Percentiles rank a stretch among this genome's conserved stretches.
phyloP scores from a whole-genome alignment of 1,140 invertebrate species.

The Scaptomyza hsui region DNA sequence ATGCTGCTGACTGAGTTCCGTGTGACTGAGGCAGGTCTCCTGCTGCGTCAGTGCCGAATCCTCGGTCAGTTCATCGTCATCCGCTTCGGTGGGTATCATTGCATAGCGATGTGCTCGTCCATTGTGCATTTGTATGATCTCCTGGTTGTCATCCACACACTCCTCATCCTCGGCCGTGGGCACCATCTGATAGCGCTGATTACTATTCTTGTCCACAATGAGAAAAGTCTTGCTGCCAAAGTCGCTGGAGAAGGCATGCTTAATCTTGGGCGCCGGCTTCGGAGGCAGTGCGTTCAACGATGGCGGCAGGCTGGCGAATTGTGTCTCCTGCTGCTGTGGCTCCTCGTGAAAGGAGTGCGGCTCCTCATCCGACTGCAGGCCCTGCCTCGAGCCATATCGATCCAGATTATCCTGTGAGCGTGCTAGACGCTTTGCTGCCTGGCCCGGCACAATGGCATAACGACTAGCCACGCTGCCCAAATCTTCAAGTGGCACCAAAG shows the following conservation, averaged over 20 bases:
- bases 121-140: slow-evolving; percentile 87
- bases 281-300: slow-evolving; percentile 31
- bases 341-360: slow-evolving; percentile 77
- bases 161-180: slow-evolving; percentile 86
- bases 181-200: slow-evolving; percentile 86
- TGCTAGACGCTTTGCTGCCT: slow-evolving; percentile 61
- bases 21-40: slow-evolving; percentile 80
- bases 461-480: slow-evolving; percentile 61
- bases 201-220: slow-evolving; percentile 85
- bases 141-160: slow-evolving; percentile 85
- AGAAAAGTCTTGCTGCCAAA: slow-evolving; percentile 86
- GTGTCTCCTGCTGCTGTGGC: slow-evolving; percentile 64
- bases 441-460: slow-evolving; percentile 61
- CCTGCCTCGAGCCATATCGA: slow-evolving; percentile 59
- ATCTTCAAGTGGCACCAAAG: slow-evolving; percentile 84
- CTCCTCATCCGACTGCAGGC: slow-evolving; percentile 65
- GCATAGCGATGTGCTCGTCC: slow-evolving; percentile 86
- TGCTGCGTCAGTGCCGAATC: slow-evolving; percentile 62
- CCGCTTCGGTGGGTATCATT: slow-evolving; percentile 85
- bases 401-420: slow-evolving; percentile 78
- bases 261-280: slow-evolving; percentile 64
- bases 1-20: slow-evolving; percentile 61
- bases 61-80: slow-evolving; percentile 68
- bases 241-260: slow-evolving; percentile 85
- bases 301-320: slow-evolving; percentile 76